phyloP scores from a whole-genome alignment of 2,888 invertebrate genomes.

The Tenthredo scrophulariae region DNA sequence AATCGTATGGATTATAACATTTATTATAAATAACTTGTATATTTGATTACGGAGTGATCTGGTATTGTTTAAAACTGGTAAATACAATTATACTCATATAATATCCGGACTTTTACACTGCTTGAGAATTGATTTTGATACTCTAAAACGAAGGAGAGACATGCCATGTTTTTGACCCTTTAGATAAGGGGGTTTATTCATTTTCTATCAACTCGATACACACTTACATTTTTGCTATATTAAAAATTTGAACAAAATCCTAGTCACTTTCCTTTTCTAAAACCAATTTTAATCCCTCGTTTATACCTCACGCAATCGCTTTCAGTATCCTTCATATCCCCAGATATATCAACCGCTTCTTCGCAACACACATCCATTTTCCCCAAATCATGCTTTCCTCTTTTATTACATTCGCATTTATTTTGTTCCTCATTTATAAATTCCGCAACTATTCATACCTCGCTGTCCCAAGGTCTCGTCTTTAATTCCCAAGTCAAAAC shows the following conservation, averaged over 20 bases:
- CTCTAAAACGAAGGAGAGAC: slow-evolving; percentile 70
- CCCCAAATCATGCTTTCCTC: background rate
- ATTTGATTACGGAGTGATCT: slow-evolving; percentile 54
- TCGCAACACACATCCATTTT: background rate
- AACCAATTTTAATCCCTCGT: background rate
- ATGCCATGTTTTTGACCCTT: slow-evolving; percentile 42
- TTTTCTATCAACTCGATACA: background rate
- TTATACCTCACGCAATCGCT: background rate
- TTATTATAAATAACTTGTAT: slow-evolving; percentile 60
- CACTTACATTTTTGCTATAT: background rate
- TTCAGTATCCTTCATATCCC: background rate
- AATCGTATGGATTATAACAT: slow-evolving; percentile 57
- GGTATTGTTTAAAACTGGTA: slow-evolving; percentile 57
- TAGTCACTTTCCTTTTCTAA: background rate
- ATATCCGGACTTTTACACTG: slow-evolving; percentile 16
- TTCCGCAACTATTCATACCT: background rate
- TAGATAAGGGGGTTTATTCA: background rate
- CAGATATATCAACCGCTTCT: background rate
- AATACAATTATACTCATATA: slow-evolving; percentile 46
- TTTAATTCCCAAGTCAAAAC: background rate
- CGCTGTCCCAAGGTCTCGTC: background rate
- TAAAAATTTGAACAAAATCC: background rate
- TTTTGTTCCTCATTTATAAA: background rate
- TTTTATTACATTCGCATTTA: background rate
- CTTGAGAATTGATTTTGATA: slow-evolving; percentile 55